Percentiles rank a stretch among this genome's conserved stretches.
These are phyloP conservation scores for Ceyx margarethae DNA, from an alignment of 2,113 vertebrate species.

Conservation along the genomic window DNA sequence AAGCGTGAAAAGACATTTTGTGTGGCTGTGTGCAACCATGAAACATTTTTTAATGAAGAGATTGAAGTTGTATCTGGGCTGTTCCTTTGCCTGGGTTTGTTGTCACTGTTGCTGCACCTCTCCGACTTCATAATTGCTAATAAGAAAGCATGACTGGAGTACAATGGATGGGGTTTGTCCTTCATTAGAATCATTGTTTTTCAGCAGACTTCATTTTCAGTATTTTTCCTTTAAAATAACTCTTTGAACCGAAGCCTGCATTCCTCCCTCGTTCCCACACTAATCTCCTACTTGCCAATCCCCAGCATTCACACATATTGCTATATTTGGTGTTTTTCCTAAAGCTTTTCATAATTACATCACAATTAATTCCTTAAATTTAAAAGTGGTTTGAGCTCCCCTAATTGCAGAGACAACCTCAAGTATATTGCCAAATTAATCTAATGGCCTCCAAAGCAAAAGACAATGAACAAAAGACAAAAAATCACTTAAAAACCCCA, in stretches of 20 bases:
- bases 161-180: not conserved
- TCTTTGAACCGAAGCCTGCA: conserved; percentile 27
- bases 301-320: conserved; percentile 26
- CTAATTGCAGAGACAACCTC: conserved; percentile 6
- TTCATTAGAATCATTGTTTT: conserved; percentile 6
- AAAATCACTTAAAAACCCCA: not conserved
- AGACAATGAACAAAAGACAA: not conserved
- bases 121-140: not conserved
- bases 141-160: not conserved
- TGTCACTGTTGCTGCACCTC: not conserved
- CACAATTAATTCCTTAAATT: conserved; percentile 46
- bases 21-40: not conserved
- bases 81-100: not conserved
- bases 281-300: conserved; percentile 18
- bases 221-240: conserved; percentile 35
- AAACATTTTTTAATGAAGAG: conserved; percentile 41
- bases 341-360: conserved; percentile 35
- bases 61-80: not conserved
- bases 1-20: conserved; percentile 45
- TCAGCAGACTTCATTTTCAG: conserved; percentile 27
- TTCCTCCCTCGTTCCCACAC: conserved; percentile 14
- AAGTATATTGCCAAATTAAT: conserved; percentile 38
- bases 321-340: conserved; percentile 50
- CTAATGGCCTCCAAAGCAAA: conserved; percentile 22
- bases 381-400: conserved; percentile 23